Conservation (phyloP, 2,113 vertebrate genomes). For the Camelus dromedarius region DNA sequence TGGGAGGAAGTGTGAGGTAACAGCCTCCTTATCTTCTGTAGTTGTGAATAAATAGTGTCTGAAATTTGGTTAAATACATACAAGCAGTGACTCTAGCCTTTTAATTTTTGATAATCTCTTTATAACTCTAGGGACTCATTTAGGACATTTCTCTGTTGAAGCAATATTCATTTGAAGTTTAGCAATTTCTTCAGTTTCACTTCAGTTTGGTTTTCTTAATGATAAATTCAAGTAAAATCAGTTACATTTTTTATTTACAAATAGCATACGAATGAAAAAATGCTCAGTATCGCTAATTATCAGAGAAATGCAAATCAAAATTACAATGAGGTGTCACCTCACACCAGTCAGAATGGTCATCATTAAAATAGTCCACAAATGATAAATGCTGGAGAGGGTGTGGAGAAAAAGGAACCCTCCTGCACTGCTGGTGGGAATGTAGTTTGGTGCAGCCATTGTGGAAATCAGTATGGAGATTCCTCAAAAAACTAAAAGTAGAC, state of each 20-base stretch:
- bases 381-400: no score
- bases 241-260: slow-evolving; percentile 23
- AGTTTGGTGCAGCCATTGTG: no score
- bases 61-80: neutral
- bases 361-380: no score
- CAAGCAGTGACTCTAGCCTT: neutral
- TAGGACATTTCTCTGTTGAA: slow-evolving; percentile 15
- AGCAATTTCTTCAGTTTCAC: neutral
- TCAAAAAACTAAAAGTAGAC: no score
- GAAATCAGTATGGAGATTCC: no score
- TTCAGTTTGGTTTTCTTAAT: neutral
- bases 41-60: neutral
- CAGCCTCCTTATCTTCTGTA: neutral
- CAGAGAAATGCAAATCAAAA: no score
- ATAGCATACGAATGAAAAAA: neutral
- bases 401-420: no score
- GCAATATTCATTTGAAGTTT: neutral
- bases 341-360: no score
- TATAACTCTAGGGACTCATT: neutral
- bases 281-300: no score
- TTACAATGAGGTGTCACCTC: no score
- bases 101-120: neutral
- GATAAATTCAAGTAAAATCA: slow-evolving; percentile 33
- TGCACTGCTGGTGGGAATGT: no score
- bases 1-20: neutral